A percentile compares a stretch with the other conserved stretches of the same genome.
phyloP scores from a whole-genome alignment of 35 echinoderm and acorn worm species.

The Strongylocentrotus purpuratus region DNA sequence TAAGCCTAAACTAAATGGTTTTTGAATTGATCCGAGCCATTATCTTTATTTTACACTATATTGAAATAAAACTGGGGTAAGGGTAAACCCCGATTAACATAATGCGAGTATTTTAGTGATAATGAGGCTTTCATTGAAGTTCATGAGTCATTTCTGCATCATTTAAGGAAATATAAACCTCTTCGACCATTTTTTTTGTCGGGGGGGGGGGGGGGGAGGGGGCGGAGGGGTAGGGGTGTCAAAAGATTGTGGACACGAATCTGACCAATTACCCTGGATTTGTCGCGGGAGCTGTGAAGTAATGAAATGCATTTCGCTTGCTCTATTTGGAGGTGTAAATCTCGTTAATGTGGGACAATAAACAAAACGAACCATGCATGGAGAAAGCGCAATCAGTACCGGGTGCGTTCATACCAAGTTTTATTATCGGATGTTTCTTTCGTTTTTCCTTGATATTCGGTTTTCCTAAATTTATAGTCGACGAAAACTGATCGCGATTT shows the following conservation, averaged over 20 bases:
- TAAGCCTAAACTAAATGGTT: too few species aligned
- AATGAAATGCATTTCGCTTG: constrained; percentile 2
- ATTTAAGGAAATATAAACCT: too few species aligned
- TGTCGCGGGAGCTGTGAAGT: neutral
- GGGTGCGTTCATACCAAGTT: neutral
- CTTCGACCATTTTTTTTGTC: neutral
- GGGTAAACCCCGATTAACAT: too few species aligned
- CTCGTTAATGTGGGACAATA: neutral
- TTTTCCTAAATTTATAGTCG: too few species aligned
- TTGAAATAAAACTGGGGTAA: too few species aligned
- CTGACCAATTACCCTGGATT: neutral
- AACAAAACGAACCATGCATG: neutral
- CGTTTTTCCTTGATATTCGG: too few species aligned
- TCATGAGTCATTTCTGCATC: neutral
- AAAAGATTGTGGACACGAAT: neutral
- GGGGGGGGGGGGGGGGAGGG: neutral
- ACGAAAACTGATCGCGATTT: too few species aligned
- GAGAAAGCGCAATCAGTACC: neutral
- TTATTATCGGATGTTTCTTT: too few species aligned
- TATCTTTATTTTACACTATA: too few species aligned
- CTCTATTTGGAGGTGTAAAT: neutral
- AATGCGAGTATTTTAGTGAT: neutral
- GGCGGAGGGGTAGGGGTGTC: neutral
- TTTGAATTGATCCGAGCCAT: too few species aligned
- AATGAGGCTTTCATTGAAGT: neutral